phyloP scores from a whole-genome alignment of 1,140 invertebrate species.

The Anoplophora glabripennis region DNA sequence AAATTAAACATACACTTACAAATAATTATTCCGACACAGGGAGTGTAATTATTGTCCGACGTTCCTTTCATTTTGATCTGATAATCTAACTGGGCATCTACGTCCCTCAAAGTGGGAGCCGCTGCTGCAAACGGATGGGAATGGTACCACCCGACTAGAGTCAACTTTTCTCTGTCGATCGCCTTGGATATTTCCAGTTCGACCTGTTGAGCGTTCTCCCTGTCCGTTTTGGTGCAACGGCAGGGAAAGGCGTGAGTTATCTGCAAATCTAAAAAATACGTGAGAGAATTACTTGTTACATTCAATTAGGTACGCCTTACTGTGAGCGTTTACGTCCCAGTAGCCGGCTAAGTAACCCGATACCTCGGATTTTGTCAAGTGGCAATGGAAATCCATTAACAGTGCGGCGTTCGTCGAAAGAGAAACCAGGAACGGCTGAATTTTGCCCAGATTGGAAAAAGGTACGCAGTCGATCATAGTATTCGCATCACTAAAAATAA shows the following conservation, averaged over 20 bases:
- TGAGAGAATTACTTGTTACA: not conserved
- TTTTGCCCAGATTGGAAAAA: constrained; percentile 82
- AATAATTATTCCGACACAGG: constrained; percentile 89
- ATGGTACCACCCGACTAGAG: constrained; percentile 93
- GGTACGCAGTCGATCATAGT: constrained; percentile 84
- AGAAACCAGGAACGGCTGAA: constrained; percentile 89
- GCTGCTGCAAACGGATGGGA: constrained; percentile 88
- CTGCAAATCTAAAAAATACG: constrained; percentile 66
- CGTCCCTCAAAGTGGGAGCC: constrained; percentile 84
- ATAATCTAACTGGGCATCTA: constrained; percentile 90
- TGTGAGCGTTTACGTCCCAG: constrained; percentile 92
- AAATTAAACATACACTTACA: constrained; percentile 68
- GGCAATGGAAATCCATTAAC: constrained; percentile 90
- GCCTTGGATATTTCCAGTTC: constrained; percentile 78
- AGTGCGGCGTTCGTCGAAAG: constrained; percentile 84
- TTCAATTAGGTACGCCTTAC: constrained; percentile 67
- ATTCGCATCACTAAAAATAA: constrained; percentile 73
- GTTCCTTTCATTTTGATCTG: constrained; percentile 91
- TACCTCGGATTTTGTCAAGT: constrained; percentile 87
- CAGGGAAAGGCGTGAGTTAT: constrained; percentile 90
- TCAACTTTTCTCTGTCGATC: constrained; percentile 77
- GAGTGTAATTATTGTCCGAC: constrained; percentile 84
- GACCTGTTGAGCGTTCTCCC: constrained; percentile 66
- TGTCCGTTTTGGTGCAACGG: constrained; percentile 75
- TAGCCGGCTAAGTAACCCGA: constrained; percentile 91